These are phyloP conservation scores for Altica lythri DNA, from an alignment of 2,888 invertebrate genomes.

Conservation along the genomic window DNA sequence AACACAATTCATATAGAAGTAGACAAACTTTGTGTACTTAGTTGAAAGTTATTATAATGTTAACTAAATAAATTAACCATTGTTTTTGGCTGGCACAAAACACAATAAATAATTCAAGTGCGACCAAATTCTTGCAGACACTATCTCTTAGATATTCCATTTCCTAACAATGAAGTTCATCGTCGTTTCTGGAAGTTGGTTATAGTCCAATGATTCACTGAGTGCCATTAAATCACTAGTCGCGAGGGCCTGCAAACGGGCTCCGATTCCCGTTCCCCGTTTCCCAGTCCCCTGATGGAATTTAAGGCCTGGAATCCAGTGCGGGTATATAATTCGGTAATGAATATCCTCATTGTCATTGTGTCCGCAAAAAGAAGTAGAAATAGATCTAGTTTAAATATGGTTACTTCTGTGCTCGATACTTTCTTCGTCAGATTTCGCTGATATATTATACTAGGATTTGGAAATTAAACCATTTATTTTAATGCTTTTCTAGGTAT, in stretches of 20 bases:
- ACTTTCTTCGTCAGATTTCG: conserved; percentile 5
- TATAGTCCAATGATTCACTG: conserved; percentile 22
- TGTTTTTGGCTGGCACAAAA: background rate
- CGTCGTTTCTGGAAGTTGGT: conserved; percentile 16
- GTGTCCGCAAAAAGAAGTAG: conserved; percentile 5
- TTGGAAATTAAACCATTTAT: no score
- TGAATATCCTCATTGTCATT: conserved; percentile 18
- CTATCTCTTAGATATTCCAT: conserved; percentile 22
- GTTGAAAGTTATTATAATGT: background rate
- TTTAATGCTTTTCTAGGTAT: no score
- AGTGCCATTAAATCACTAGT: conserved; percentile 21
- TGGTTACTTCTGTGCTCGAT: conserved; percentile 10
- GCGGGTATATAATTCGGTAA: conserved; percentile 18
- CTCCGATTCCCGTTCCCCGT: background rate
- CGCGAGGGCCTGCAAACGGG: conserved; percentile 5
- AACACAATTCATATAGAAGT: no score
- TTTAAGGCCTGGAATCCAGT: conserved; percentile 11
- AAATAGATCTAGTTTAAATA: conserved; percentile 17
- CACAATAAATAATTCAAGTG: conserved; percentile 13
- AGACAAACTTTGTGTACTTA: no score
- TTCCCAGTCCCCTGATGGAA: background rate
- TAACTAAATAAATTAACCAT: background rate
- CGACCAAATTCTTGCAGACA: conserved; percentile 16
- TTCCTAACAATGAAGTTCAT: conserved; percentile 19
- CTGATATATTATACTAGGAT: no score